Evolutionary conservation across 2,888 invertebrate species (phyloP).

Genomic region (Leptogaster cylindrica): DNA sequence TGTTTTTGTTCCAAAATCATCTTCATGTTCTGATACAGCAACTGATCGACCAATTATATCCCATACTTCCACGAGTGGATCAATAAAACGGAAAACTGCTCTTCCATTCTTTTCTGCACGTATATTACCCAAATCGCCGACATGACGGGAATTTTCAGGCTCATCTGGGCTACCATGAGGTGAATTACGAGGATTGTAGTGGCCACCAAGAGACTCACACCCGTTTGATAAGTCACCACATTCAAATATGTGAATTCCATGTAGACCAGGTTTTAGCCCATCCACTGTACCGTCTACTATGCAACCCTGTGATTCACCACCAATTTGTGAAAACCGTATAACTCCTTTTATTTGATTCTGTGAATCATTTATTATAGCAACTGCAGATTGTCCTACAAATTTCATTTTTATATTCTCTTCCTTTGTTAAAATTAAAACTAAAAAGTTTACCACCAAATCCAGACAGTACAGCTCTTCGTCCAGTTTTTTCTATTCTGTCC

Average conservation of each 20-base stretch:
- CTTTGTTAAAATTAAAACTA: no score
- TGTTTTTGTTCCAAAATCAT: slow-evolving; percentile 68
- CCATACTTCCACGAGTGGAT: slow-evolving; percentile 69
- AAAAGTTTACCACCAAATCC: slow-evolving; percentile 73
- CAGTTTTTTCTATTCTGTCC: slow-evolving; percentile 66
- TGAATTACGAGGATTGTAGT: slow-evolving; percentile 66
- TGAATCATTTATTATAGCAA: slow-evolving; percentile 71
- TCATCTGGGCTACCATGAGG: slow-evolving; percentile 64
- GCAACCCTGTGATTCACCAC: slow-evolving; percentile 63
- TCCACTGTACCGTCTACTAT: slow-evolving; percentile 86
- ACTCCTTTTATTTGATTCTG: slow-evolving; percentile 71
- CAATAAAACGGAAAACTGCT: slow-evolving; percentile 70
- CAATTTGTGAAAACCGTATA: slow-evolving; percentile 70
- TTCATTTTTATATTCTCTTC: no score
- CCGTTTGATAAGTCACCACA: slow-evolving; percentile 74
- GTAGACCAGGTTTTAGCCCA: slow-evolving; percentile 71
- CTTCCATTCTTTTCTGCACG: slow-evolving; percentile 68
- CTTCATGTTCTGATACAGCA: slow-evolving; percentile 70
- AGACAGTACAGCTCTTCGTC: slow-evolving; percentile 76
- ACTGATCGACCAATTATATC: slow-evolving; percentile 81
- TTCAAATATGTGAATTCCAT: slow-evolving; percentile 68
- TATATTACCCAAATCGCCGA: slow-evolving; percentile 73
- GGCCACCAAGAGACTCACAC: slow-evolving; percentile 67
- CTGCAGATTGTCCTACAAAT: slow-evolving; percentile 68
- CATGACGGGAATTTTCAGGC: slow-evolving; percentile 62